Evolutionary conservation across 2,113 vertebrate species (phyloP), one percentile per base, ranked within the genome.

Genomic region (Phainopepla nitens): DNA sequence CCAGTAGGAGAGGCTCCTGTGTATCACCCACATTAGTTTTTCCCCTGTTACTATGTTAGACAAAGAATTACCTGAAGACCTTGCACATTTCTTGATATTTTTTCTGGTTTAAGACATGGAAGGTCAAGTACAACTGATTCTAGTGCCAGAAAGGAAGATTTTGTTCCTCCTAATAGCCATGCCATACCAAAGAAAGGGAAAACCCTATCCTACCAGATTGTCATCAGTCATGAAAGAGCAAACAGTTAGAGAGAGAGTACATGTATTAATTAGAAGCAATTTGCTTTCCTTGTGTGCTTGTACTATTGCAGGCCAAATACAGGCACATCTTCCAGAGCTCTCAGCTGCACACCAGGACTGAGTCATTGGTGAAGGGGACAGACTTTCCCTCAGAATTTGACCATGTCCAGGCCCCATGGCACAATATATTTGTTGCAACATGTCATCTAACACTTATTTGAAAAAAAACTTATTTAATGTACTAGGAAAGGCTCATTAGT

Each of bases 381-480:
- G 4, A 8, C 4, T 66, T 76, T 2, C 23, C 8, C 23, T 39
- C 6, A 14, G 14, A 50, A 35, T 1, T 20, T 54, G 25, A 60
- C 2, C 2, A 14, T 35, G 25, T 7, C 23, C 6, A 57, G 12
- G 36, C 4, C 14, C 4, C 4, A 25, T 25, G 19, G 20, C 15
- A 39, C 2, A 39, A 18, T 2, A 16, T 21, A 51, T 90, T 76
- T 80, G 15, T 12, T 7, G 3, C 13, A 41, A 50, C 15, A 4
- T 27, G 8, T 36, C 2, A 45, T 42, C 16, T 31, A 41, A 70
- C 19, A 44, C 11, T 79, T 44, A 31, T 27, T 50, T 24, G 0
- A 35, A 76, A 83, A 81, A 82, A 82, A 47, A 2, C 0, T 17
- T 22, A 18, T 13, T 47, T 24, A 66, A 15, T 60, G 31, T 16